Base-by-base conservation (phyloP, 2,113 vertebrate species). In the Oreocharis arfaki region DNA sequence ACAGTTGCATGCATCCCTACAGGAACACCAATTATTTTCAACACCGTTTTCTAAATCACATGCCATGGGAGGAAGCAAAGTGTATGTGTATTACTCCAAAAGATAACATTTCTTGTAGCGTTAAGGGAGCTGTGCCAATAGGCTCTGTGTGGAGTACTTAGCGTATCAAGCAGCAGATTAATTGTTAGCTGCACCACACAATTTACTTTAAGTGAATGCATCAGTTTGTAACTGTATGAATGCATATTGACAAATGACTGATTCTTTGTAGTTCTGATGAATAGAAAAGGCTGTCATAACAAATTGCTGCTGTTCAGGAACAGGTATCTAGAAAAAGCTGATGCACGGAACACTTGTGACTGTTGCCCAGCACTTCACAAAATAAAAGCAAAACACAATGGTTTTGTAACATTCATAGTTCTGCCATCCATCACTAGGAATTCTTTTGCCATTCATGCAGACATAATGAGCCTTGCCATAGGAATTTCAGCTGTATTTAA, bases 271-370 rank as follows among this genome's bases (percentile, higher is more conserved):
- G 91, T 77, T 35, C 55, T 10, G 4, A 75, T 96, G 96, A 97
- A 96, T 89, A 95, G 87, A 67, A 64, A 91, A 90, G 61, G 35
- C 90, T 97, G 94, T 97, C 97, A 97, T 95, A 97, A 97, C 84
- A 97, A 97, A 97, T 88, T 89, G 91, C 89, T 95, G 47, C 94
- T 81, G 55, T 85, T 97, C 82, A 86, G 71, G 85, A 97, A 75
- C 90, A 96, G 92, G 92, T 94, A 97, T 67, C 49, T 83, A 61
- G 70, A 89, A 93, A 90, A 91, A 87, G 63, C 39, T 95, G 78
- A 93, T 56, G 71, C 37, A 53, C 35, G 92, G 35, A 92, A 87
- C 44, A 69, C 73, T 87, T 85, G 63, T 20, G 44, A 86, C 78
- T 92, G 46, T 65, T 93, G 89, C 91, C 39, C 93, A 86, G 89